These are phyloP conservation scores for Rhagonycha fulva DNA, from an alignment of 2,888 invertebrate species.

Conservation along the genomic window DNA sequence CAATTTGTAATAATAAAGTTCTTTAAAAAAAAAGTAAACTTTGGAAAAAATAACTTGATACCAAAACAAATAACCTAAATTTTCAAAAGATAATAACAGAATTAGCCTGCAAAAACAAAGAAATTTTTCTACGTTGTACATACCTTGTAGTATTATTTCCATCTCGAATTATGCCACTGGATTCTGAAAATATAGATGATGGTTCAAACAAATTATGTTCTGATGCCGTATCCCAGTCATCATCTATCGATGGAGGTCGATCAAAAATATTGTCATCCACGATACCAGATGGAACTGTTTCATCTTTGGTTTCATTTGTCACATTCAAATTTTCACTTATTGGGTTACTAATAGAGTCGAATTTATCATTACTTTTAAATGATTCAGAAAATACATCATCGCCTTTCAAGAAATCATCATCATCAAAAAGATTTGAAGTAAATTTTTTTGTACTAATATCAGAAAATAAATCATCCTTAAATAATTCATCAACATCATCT, in stretches of 20 bases:
- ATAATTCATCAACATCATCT: constrained; percentile 45
- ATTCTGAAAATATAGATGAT: constrained; percentile 40
- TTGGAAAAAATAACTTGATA: too few species aligned
- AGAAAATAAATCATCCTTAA: constrained; percentile 50
- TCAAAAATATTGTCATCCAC: constrained; percentile 33
- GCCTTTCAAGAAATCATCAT: constrained; percentile 15
- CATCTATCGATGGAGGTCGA: constrained; percentile 36
- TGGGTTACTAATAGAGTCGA: background rate
- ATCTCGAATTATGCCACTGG: constrained; percentile 42
- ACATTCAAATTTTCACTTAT: background rate
- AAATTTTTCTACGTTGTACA: background rate
- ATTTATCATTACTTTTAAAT: background rate
- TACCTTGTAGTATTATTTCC: constrained; percentile 33
- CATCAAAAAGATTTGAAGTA: constrained; percentile 42
- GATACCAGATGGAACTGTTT: background rate
- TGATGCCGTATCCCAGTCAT: constrained; percentile 46
- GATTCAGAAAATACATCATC: background rate
- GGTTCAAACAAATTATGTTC: constrained; percentile 48
- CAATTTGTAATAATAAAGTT: too few species aligned
- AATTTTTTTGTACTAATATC: constrained; percentile 39
- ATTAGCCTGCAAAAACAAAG: too few species aligned
- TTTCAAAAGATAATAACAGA: too few species aligned
- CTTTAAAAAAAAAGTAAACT: too few species aligned
- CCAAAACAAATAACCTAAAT: too few species aligned
- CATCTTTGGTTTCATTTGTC: background rate